Evolutionary conservation across 2,888 invertebrate genomes (phyloP), one percentile per base, ranked within the genome.

Genomic region (Pyralis farinalis): DNA sequence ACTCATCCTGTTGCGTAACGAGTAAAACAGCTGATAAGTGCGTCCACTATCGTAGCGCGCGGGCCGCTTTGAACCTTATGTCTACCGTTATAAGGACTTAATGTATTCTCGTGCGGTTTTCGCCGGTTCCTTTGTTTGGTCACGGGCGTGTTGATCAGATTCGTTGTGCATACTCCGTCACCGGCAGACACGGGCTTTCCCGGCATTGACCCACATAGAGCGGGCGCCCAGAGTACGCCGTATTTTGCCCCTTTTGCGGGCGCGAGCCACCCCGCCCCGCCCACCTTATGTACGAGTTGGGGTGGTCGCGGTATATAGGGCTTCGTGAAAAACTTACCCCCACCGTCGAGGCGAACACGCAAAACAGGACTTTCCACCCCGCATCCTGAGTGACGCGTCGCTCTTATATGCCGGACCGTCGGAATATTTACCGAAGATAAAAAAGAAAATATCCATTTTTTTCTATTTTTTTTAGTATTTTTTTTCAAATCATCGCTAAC

Each of bases 131-230:
- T 78, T 83, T 83, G 79, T 82, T 83, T 78, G 71, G 80, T 77
- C 76, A 73, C 72, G 74, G 81, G 75, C 76, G 79, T 84, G 86
- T 86, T 85, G 88, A 88, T 87, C 85, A 79, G 87, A 85, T 86
- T 87, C 85, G 85, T 84, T 86, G 87, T 87, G 87, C 87, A 88
- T 87, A 87, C 79, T 87, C 78, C 84, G 87, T 88, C 87, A 87
- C 85, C 80, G 84, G 87, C 80, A 88, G 87, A 88, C 87, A 86
- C 87, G 87, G 87, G 87, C 85, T 90, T 90, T 87, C 89, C 90
- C 89, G 90, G 86, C 90, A 90, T 90, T 90, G 90, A 90, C 90
- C 90, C 87, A 90, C 85, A 88, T 88, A 85, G 84, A 84, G 69
- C 86, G 83, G 83, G 87, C 85, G 85, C 87, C 83, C 87, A 86